These are phyloP conservation scores for Gadus chalcogrammus DNA, from an alignment of 2,113 vertebrate genomes.

Conservation along the genomic window DNA sequence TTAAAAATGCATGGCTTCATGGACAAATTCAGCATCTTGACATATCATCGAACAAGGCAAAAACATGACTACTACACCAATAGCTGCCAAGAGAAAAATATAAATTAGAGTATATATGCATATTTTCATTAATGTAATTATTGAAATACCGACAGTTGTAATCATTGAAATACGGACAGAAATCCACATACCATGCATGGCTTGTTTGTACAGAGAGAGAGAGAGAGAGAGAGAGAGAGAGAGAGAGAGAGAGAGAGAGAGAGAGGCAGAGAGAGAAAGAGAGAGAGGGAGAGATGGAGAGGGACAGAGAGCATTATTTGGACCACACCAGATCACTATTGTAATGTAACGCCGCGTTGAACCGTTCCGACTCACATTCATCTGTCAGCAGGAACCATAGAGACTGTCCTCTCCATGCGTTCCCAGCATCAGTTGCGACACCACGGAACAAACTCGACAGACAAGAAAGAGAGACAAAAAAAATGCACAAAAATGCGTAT, in stretches of 20 bases:
- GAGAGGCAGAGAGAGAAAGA: not conserved
- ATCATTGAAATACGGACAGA: slow-evolving; percentile 13
- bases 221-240: not conserved
- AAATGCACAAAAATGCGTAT: slow-evolving; percentile 13
- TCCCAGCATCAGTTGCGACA: slow-evolving; percentile 31
- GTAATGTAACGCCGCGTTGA: slow-evolving; percentile 51
- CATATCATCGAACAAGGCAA: slow-evolving; percentile 52
- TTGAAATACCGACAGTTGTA: not conserved
- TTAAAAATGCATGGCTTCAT: slow-evolving; percentile 46
- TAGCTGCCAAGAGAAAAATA: slow-evolving; percentile 55
- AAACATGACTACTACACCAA: slow-evolving; percentile 42
- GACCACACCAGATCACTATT: slow-evolving; percentile 28
- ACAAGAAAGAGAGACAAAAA: slow-evolving; percentile 38
- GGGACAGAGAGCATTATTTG: not conserved
- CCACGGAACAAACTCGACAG: slow-evolving; percentile 34
- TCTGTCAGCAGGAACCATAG: slow-evolving; percentile 62
- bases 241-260: not conserved
- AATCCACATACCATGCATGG: slow-evolving; percentile 24
- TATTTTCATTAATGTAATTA: not conserved
- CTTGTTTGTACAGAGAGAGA: slow-evolving; percentile 18
- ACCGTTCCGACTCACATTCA: slow-evolving; percentile 47
- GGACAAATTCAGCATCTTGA: slow-evolving; percentile 43
- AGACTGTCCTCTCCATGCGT: slow-evolving; percentile 36
- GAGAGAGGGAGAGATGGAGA: not conserved
- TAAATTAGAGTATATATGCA: slow-evolving; percentile 31